Evolutionary conservation across 37 sponge, comb jelly and placozoan species (phyloP), one percentile per base, ranked within the genome.

Genomic region (Beroe forskalii): DNA sequence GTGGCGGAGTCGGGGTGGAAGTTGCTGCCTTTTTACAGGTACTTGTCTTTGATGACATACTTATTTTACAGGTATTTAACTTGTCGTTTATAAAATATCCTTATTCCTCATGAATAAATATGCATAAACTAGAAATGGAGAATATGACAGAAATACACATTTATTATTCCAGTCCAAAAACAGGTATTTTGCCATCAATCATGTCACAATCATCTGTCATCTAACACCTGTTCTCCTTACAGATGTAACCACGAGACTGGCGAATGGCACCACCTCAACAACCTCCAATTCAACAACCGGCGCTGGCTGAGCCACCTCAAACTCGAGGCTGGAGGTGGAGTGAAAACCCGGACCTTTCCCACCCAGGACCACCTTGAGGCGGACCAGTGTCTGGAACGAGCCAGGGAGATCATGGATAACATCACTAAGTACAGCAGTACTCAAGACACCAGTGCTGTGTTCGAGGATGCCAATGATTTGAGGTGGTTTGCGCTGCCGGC

Each of bases 1-100:
- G 91, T 94, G 86, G 97, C 97, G 0, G 90, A 92, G 62, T 92
- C 93, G 90, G 97, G 95, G 76, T 96, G 97, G 97, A 95, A 94
- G 76, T 86, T 96, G 0, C 91, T 96, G 19, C 95, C 97, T 12
- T 80, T 80, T 25, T 80, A 80, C 48, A 48, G 55, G 55, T 48
- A n/a, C n/a, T n/a, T n/a, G n/a, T n/a, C n/a, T n/a, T n/a, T n/a
- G n/a, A n/a, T n/a, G n/a, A n/a, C n/a, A n/a, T n/a, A n/a, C n/a
- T n/a, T n/a, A n/a, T n/a, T n/a, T n/a, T n/a, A n/a, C n/a, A n/a
- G n/a, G n/a, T n/a, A n/a, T n/a, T n/a, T n/a, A n/a, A n/a, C n/a
- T n/a, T n/a, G n/a, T n/a, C n/a, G n/a, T n/a, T n/a, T n/a, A n/a
- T n/a, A n/a, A n/a, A n/a, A n/a, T n/a, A n/a, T n/a, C n/a, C n/a